Base-by-base conservation (phyloP, 2,113 vertebrate genomes). In the Thamnaconus septentrionalis region DNA sequence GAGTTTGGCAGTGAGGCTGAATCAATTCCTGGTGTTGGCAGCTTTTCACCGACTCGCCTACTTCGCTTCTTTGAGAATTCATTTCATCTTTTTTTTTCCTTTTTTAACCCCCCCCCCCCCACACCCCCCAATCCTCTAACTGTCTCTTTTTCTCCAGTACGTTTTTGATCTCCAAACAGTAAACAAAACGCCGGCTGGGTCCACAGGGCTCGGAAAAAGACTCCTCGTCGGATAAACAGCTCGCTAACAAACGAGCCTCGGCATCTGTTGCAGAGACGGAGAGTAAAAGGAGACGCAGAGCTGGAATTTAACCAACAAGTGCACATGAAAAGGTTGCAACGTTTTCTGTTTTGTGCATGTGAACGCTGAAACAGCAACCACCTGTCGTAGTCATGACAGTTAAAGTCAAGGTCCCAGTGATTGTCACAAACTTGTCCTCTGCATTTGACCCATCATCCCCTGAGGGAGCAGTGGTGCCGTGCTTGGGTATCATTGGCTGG, bases 11-110 rank as follows among this genome's bases (percentile, higher is more conserved):
- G 51, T 51, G 7, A 66, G 61, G 56, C 52, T 42, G 66, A 80
- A 81, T 86, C 73, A 66, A 66, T 87, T 88, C 80, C 79, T 78
- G 72, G 80, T 56, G 71, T 73, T 73, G 80, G 68, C 80, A 75
- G 69, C 59, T 65, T 73, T 50, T 55, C 57, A 44, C 60, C 54
- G 68, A 75, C 61, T 77, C 40, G 44, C 67, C 59, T 65, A 10
- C 46, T 61, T 41, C 31, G 8, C 62, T 54, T 55, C 40, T 66
- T 51, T 49, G 59, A 53, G 56, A 53, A 45, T 73, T 56, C 49
- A 45, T 78, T 75, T 73, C 12, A 52, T 70, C 55, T 56, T 68
- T 54, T 56, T 41, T 61, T 42, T 48, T 42, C 46, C 60, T 5
- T 41, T 8, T 41, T 39, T 66, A 31, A 1, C 18, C 18, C 18